Evolutionary conservation across 1,140 invertebrate species (phyloP).

Genomic region (Nasonia longicornis): DNA sequence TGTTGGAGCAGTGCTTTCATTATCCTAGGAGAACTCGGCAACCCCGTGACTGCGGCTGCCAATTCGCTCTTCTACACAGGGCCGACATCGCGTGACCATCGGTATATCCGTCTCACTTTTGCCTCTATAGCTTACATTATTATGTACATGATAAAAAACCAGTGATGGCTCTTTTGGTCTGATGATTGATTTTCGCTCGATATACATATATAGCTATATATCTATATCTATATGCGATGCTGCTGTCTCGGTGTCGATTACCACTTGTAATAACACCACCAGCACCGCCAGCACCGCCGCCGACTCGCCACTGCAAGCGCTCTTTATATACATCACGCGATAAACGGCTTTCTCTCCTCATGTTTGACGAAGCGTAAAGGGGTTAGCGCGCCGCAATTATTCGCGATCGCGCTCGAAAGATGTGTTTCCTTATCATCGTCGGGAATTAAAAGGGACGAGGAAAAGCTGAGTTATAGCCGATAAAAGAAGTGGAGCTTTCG

Average conservation of each 20-base stretch:
- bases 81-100: constrained; percentile 75
- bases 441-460: neutral
- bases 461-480: neutral
- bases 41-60: constrained; percentile 85
- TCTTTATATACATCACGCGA: neutral
- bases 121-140: neutral
- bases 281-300: neutral
- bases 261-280: neutral
- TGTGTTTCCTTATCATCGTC: constrained; percentile 7
- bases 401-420: constrained; percentile 3
- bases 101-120: constrained; percentile 58
- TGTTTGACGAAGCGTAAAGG: constrained; percentile 28
- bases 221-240: neutral
- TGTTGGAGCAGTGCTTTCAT: constrained; percentile 87
- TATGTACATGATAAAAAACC: neutral
- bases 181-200: neutral
- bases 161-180: neutral
- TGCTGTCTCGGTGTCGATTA: constrained; percentile 10
- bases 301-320: neutral
- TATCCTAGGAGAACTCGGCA: constrained; percentile 80
- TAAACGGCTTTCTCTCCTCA: neutral
- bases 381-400: neutral
- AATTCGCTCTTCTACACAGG: constrained; percentile 86
- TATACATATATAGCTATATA: neutral
- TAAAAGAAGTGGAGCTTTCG: constrained; percentile 5